These are phyloP conservation scores for Aporophyla nigra DNA, from an alignment of 2,888 invertebrate species.

Conservation along the genomic window DNA sequence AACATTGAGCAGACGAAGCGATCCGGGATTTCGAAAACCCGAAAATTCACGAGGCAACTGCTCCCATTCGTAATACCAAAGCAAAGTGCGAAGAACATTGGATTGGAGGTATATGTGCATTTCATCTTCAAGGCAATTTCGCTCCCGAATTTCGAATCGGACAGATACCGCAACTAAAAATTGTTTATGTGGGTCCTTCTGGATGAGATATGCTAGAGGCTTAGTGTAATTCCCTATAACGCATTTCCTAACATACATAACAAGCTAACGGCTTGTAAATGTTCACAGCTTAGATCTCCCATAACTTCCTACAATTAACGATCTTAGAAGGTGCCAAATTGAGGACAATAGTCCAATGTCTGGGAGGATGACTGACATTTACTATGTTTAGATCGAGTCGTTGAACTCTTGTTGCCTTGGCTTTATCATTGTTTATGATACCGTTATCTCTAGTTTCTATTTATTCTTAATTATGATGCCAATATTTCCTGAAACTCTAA, in stretches of 20 bases:
- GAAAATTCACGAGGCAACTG: conserved; percentile 34
- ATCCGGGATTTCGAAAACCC: conserved; percentile 47
- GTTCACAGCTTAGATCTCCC: conserved; percentile 18
- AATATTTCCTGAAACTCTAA: conserved; percentile 2
- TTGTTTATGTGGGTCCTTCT: conserved; percentile 21
- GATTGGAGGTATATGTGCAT: conserved; percentile 40
- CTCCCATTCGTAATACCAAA: conserved; percentile 36
- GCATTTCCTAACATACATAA: conserved; percentile 29
- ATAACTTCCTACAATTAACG: conserved; percentile 41
- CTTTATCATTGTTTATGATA: conserved; percentile 12
- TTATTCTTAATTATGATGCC: conserved; percentile 2
- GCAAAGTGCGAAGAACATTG: conserved; percentile 49
- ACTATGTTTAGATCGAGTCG: neutral
- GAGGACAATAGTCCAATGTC: conserved; percentile 19
- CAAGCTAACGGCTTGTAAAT: conserved; percentile 37
- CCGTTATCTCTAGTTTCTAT: neutral
- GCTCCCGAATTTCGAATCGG: conserved; percentile 13
- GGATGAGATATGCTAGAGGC: neutral
- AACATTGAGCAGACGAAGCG: conserved; percentile 47
- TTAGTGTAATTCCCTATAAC: conserved; percentile 26
- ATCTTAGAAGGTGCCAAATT: conserved; percentile 40
- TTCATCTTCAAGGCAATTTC: conserved; percentile 47
- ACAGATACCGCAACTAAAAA: conserved; percentile 26
- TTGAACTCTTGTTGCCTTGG: neutral
- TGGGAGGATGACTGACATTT: conserved; percentile 9